phyloP scores from a whole-genome alignment of 2,113 vertebrate genomes.

The Cariama cristata region DNA sequence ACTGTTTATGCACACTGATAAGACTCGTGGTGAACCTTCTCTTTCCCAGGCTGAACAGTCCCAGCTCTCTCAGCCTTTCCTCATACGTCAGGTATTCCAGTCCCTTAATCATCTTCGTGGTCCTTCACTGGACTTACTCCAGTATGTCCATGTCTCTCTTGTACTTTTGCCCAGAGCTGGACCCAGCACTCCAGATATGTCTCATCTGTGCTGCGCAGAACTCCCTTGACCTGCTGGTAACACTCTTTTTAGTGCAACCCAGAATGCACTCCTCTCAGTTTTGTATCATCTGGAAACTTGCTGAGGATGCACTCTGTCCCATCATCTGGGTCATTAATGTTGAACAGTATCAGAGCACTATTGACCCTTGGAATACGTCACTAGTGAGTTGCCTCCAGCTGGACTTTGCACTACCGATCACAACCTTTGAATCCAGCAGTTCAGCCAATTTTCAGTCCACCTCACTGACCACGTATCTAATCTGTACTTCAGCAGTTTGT shows the following conservation, averaged over 20 bases:
- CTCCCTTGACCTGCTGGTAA: not conserved
- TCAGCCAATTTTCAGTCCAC: not conserved
- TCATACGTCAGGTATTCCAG: not conserved
- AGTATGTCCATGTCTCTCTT: not conserved
- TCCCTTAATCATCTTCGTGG: not conserved
- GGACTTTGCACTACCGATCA: not conserved
- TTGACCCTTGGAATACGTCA: not conserved
- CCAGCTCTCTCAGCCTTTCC: not conserved
- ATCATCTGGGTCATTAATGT: not conserved
- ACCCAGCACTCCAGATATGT: not conserved
- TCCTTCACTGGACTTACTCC: not conserved
- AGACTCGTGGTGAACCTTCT: not conserved
- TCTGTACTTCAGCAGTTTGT: not conserved
- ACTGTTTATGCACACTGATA: not conserved
- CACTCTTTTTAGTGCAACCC: not conserved
- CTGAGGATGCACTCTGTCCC: not conserved
- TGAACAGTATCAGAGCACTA: not conserved
- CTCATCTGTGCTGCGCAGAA: not conserved
- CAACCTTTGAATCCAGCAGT: not conserved
- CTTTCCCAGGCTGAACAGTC: not conserved
- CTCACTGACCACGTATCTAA: not conserved
- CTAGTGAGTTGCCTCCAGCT: not conserved
- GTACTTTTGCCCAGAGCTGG: not conserved
- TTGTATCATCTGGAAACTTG: not conserved
- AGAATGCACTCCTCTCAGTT: not conserved